Base-by-base conservation (phyloP, 2,113 vertebrate species). In the Meleagris gallopavo region DNA sequence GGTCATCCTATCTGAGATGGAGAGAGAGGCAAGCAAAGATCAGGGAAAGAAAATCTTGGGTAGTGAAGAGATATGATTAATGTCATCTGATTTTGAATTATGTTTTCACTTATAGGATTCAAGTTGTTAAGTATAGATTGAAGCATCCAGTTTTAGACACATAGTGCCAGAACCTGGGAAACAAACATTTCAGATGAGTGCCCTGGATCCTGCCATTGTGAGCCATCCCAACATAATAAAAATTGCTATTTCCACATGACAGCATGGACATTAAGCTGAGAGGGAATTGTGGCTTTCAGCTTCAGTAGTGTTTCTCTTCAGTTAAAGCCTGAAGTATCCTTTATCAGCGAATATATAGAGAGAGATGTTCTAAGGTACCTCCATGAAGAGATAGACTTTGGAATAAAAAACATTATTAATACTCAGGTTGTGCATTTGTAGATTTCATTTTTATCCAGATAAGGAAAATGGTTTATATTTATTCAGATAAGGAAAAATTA, bases 321-420 rank as follows among this genome's bases (percentile, higher is more conserved):
- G 66, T 32, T 84, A 90, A 66, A 0, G 2, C 10, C 22, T 48
- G 32, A 25, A 67, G 82, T 90, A 79, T 75, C 69, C 43, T 84
- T 78, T 76, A 75, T 62, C 30, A 58, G 54, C 11, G 18, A 30
- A 67, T 27, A 75, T 60, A 84, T 32, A 38, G 57, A 29, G 57
- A n/a, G n/a, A n/a, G n/a, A n/a, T n/a, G 7, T 45, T 30, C 78
- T 80, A 71, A 48, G 46, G 11, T 5, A 36, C 69, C n/a, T 86
- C 27, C 9, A 24, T 70, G 78, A 83, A 89, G 30, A 30, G 66
- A 60, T n/a, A 43, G 5, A 10, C 29, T 67, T 46, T 80, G 69
- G 80, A 94, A 88, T 25, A 93, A 91, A 97, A 65, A 74, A 83
- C 11, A 34, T 58, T 78, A 90, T 71, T 93, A 94, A 89, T 50